Evolutionary conservation across 92 coral and sea anemone genomes (phyloP).

Genomic region (Parazoanthus darwini): DNA sequence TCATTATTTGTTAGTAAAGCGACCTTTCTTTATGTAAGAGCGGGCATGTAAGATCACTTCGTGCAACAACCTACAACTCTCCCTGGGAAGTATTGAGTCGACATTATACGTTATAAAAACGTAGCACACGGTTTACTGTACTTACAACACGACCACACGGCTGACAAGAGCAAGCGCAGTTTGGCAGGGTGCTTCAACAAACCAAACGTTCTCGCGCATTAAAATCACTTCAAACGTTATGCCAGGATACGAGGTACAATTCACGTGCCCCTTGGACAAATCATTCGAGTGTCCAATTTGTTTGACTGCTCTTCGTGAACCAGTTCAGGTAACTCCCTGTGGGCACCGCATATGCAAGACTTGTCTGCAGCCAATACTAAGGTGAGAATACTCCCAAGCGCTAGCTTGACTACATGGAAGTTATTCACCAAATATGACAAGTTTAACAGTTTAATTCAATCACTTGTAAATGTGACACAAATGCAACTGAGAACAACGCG

Average conservation of each 20-base stretch:
- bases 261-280: conserved; percentile 81
- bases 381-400: conserved; percentile 41
- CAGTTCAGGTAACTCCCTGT: conserved; percentile 97
- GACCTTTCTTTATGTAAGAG: not conserved
- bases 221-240: conserved; percentile 30
- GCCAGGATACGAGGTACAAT: conserved; percentile 97
- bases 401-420: not conserved
- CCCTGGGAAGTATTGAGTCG: not conserved
- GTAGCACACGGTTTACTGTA: not conserved
- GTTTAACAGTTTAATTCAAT: no score
- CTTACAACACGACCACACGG: not conserved
- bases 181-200: not conserved
- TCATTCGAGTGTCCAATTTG: conserved; percentile 97
- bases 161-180: not conserved
- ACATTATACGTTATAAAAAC: not conserved
- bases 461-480: no score
- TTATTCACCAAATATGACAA: not conserved
- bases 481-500: not conserved
- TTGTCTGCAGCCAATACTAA: conserved; percentile 92
- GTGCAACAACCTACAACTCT: not conserved
- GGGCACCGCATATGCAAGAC: conserved; percentile 96
- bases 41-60: not conserved
- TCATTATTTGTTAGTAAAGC: not conserved
- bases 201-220: not conserved
- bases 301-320: conserved; percentile 93